phyloP scores from a whole-genome alignment of 2,113 vertebrate genomes.

The Alouatta palliata region DNA sequence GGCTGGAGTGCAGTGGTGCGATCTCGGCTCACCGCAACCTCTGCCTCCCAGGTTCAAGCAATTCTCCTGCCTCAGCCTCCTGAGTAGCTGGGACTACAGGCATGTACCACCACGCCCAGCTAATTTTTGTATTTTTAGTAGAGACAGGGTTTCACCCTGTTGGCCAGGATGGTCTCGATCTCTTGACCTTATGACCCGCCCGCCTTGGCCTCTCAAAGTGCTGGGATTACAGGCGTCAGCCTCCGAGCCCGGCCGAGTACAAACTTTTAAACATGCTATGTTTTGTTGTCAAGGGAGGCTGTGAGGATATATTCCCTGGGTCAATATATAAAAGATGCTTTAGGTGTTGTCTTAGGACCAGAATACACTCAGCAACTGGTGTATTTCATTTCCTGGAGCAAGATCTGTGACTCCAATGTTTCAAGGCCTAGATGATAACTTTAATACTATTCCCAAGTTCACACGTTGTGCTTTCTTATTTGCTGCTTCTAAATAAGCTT shows the following conservation, averaged over 20 bases:
- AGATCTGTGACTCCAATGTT: background rate
- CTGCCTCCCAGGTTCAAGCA: no score
- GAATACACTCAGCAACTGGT: background rate
- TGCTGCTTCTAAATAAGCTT: conserved; percentile 26
- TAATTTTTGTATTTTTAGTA: no score
- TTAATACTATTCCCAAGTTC: conserved; percentile 60
- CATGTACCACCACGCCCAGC: no score
- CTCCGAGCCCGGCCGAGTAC: background rate
- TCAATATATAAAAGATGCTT: conserved; percentile 16
- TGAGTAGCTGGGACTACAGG: no score
- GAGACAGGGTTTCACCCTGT: no score
- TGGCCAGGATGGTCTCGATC: no score
- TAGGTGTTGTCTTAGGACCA: background rate
- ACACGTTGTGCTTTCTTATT: conserved; percentile 59
- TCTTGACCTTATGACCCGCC: no score
- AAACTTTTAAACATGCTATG: background rate
- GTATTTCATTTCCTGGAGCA: conserved; percentile 52
- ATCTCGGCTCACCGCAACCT: no score
- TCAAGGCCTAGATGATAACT: conserved; percentile 33
- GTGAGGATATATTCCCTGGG: background rate
- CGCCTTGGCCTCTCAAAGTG: no score
- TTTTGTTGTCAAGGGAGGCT: background rate
- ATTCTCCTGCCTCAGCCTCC: no score
- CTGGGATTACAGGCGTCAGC: no score
- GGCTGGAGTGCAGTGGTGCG: no score